A percentile compares a stretch with the other conserved stretches of the same genome.
phyloP scores from a whole-genome alignment of 2,888 invertebrate genomes.

The Piscicola geometra region DNA sequence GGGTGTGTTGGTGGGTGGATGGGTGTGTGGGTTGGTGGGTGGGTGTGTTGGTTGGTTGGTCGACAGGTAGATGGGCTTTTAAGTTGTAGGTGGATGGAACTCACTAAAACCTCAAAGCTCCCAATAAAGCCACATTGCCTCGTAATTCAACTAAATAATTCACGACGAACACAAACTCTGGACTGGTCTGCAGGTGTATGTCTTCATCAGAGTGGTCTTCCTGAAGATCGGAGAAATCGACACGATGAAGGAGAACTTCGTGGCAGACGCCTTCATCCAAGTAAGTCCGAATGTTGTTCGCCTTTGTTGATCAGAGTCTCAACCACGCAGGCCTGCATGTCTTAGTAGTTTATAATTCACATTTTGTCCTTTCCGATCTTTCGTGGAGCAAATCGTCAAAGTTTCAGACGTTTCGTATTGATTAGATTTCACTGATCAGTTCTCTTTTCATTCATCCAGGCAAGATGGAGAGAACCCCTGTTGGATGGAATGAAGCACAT shows the following conservation, averaged over 20 bases:
- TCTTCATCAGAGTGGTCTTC: constrained; percentile 54
- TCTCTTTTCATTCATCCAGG: constrained; percentile 36
- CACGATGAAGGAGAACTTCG: constrained; percentile 55
- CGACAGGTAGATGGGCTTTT: too few relatives aligned
- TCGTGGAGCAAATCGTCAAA: neutral
- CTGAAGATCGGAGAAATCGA: constrained; percentile 56
- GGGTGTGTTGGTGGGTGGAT: too few relatives aligned
- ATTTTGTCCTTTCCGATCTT: neutral
- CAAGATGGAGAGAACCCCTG: constrained; percentile 54
- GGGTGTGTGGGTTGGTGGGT: too few relatives aligned
- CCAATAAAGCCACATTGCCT: too few relatives aligned
- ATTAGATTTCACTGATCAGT: neutral
- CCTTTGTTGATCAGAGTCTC: neutral
- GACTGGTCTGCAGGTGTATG: constrained; percentile 53
- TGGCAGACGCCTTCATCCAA: constrained; percentile 54
- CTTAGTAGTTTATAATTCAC: neutral
- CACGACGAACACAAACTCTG: too few relatives aligned
- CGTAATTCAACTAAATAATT: too few relatives aligned
- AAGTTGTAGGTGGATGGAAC: too few relatives aligned
- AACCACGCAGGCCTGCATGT: neutral
- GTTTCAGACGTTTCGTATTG: neutral
- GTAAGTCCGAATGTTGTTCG: constrained; percentile 47
- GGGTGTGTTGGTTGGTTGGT: too few relatives aligned
- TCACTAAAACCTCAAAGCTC: too few relatives aligned
- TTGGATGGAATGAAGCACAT: constrained; percentile 46